These are phyloP conservation scores for Xanthia icteritia DNA, from an alignment of 2,888 invertebrate genomes.

Conservation along the genomic window DNA sequence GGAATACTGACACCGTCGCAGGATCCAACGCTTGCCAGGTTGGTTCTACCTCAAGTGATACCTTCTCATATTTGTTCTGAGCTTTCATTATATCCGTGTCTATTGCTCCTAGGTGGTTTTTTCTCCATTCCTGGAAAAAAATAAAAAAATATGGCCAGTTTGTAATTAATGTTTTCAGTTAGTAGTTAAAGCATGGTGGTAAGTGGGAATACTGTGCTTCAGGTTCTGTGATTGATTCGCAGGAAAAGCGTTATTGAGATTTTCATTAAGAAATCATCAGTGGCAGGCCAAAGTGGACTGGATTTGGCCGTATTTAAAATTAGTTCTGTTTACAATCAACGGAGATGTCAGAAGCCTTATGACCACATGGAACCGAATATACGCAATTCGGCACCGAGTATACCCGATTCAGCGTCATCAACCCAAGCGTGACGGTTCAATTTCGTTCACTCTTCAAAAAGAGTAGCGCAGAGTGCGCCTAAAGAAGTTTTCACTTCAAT, in stretches of 20 bases:
- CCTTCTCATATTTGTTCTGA: conserved; percentile 79
- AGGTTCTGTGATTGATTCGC: too few relatives aligned
- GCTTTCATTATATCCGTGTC: conserved; percentile 79
- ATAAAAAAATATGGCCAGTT: background rate
- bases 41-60: conserved; percentile 68
- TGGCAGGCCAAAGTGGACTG: too few relatives aligned
- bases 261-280: background rate
- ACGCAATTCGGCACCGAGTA: too few relatives aligned
- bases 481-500: too few relatives aligned
- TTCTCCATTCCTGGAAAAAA: conserved; percentile 78
- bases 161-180: background rate
- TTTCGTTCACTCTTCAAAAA: too few relatives aligned
- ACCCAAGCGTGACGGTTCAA: too few relatives aligned
- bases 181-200: background rate
- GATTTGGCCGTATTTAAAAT: background rate
- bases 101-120: conserved; percentile 77
- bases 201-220: background rate
- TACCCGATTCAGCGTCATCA: too few relatives aligned
- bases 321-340: background rate
- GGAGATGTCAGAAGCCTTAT: background rate
- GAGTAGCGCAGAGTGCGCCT: too few relatives aligned
- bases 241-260: too few relatives aligned
- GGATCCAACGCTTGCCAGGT: conserved; percentile 82
- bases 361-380: too few relatives aligned
- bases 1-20: conserved; percentile 75